A percentile compares a stretch with the other conserved stretches of the same genome.
phyloP scores from a whole-genome alignment of 2,797 vertebrate species.

The Thunnus albacares region DNA sequence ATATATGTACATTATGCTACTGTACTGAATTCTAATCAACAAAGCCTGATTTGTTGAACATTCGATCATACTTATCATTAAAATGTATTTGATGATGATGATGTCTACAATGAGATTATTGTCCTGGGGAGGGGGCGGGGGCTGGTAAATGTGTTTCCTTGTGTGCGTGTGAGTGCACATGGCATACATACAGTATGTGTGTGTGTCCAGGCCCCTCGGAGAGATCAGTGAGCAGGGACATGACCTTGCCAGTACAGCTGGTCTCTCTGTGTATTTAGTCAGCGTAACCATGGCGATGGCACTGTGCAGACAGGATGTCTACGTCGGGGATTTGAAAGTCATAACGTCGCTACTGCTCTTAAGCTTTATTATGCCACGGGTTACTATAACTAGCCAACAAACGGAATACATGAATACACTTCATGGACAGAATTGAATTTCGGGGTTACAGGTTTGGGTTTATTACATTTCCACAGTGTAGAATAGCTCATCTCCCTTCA shows the following conservation, averaged over 20 bases:
- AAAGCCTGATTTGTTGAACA: too few species aligned
- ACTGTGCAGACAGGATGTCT: slow-evolving; percentile 80
- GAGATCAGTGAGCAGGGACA: slow-evolving; percentile 72
- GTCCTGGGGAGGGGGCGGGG: too few species aligned
- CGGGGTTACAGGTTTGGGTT: slow-evolving; percentile 18
- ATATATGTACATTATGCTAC: too few species aligned
- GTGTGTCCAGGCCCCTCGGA: slow-evolving; percentile 58
- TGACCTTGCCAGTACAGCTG: slow-evolving; percentile 81
- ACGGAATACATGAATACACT: slow-evolving; percentile 42
- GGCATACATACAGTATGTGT: slow-evolving; percentile 6
- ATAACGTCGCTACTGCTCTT: slow-evolving; percentile 71
- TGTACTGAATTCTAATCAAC: too few species aligned
- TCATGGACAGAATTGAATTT: slow-evolving; percentile 26
- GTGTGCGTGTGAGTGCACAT: not conserved
- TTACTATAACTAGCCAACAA: slow-evolving; percentile 67
- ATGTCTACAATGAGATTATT: too few species aligned
- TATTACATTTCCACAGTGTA: slow-evolving; percentile 22
- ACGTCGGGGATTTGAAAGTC: slow-evolving; percentile 78
- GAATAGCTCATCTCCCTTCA: slow-evolving; percentile 23
- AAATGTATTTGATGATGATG: too few species aligned
- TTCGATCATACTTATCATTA: too few species aligned
- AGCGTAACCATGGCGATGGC: slow-evolving; percentile 74
- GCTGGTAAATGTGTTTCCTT: not conserved
- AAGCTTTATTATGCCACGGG: slow-evolving; percentile 70
- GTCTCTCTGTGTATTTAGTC: slow-evolving; percentile 76